These are phyloP conservation scores for Megaptera novaeangliae DNA, from an alignment of 2,113 vertebrate genomes.

Conservation along the genomic window DNA sequence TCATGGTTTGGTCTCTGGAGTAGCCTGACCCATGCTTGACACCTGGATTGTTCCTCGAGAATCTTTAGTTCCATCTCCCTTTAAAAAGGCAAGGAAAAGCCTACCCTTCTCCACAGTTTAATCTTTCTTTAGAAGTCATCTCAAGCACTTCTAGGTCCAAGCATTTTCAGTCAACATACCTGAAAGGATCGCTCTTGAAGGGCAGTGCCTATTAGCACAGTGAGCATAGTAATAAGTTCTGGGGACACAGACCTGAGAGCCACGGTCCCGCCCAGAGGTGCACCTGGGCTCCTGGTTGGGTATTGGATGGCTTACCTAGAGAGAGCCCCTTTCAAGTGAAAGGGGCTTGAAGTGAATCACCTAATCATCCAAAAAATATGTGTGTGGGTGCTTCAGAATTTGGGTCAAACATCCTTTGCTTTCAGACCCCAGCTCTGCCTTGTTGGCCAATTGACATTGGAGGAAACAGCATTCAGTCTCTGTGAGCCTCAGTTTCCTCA, in stretches of 20 bases:
- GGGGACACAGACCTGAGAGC: not conserved
- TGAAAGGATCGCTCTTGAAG: not conserved
- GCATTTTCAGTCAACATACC: not conserved
- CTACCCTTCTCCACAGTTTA: not conserved
- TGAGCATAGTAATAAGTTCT: not conserved
- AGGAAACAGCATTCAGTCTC: not conserved
- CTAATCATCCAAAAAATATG: not conserved
- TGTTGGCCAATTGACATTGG: not conserved
- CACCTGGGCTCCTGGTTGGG: not conserved
- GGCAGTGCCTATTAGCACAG: fast-evolving
- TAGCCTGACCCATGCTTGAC: not conserved
- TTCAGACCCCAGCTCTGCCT: not conserved
- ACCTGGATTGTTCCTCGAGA: not conserved
- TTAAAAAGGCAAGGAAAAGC: not conserved
- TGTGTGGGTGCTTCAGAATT: not conserved
- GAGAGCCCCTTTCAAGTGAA: not conserved
- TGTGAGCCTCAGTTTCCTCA: not conserved
- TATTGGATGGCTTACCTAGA: not conserved
- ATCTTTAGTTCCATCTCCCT: not conserved
- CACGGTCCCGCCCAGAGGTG: not conserved
- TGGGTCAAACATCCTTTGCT: not conserved
- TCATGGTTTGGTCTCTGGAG: not conserved
- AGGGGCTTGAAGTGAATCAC: not conserved
- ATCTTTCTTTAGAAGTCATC: not conserved
- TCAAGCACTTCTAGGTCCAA: not conserved